These are phyloP conservation scores for Caenorhabditis imperialis DNA, from an alignment of 2,888 invertebrate species.

Conservation along the genomic window DNA sequence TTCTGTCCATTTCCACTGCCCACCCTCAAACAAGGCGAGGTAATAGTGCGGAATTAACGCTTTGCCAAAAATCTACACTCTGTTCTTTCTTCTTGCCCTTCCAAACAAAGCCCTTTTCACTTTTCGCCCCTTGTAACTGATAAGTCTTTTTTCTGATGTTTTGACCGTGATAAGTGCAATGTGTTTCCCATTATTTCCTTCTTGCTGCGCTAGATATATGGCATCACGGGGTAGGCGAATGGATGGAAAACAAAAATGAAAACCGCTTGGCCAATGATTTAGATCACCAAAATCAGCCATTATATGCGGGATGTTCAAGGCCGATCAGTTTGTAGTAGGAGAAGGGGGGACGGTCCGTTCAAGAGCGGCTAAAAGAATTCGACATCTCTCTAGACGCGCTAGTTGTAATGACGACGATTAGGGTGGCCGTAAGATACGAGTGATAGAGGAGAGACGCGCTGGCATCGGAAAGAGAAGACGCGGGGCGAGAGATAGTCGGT, in stretches of 20 bases:
- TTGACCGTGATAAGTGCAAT: conserved; percentile 29
- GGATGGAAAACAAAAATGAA: not conserved
- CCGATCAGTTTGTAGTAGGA: conserved; percentile 23
- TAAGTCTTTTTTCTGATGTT: conserved; percentile 6
- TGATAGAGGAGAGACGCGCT: conserved; percentile 36
- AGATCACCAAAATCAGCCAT: conserved; percentile 34
- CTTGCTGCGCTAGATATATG: conserved; percentile 18
- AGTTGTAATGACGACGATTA: conserved; percentile 45
- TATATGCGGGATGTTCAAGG: conserved; percentile 45
- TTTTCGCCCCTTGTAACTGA: not conserved
- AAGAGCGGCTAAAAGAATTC: conserved; percentile 32
- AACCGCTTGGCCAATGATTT: conserved; percentile 26
- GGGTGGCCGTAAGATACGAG: conserved; percentile 50
- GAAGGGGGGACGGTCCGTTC: conserved; percentile 35
- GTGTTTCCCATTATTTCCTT: conserved; percentile 12
- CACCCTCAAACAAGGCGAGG: not conserved
- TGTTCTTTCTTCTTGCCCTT: not conserved
- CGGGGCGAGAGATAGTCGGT: conserved; percentile 13
- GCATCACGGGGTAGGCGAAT: conserved; percentile 18
- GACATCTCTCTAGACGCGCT: conserved; percentile 22
- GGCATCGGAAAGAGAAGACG: conserved; percentile 2
- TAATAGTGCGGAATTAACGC: conserved; percentile 28
- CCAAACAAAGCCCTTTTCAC: not conserved
- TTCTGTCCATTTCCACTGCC: too few species aligned
- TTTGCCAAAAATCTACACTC: not conserved